Base-by-base conservation (phyloP, 2,888 invertebrate species). In the Herminia tarsipennalis region DNA sequence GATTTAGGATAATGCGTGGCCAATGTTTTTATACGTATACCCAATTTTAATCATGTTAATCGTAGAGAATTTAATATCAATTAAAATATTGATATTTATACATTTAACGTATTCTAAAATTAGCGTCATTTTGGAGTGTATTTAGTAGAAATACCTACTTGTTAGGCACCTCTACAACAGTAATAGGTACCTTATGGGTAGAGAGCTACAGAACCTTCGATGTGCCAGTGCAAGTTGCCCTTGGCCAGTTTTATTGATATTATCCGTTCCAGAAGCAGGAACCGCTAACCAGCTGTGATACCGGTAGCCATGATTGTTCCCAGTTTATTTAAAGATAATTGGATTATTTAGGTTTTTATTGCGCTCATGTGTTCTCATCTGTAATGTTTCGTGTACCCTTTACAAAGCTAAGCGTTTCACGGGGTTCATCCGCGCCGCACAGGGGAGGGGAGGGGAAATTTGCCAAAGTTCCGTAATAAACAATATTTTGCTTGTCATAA, bases 401-500 rank as follows among this genome's bases (percentile, higher is more conserved):
- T 53, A 58, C 65, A 65, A 29, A 52, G 56, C 53, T 48, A 52
- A 40, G 47, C 44, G 49, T 56, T 69, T 66, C 70, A 58, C 45
- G 49, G 45, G 45, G 62, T 59, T 54, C 50, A 64, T 56, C 60
- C 42, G 30, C 33, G 16, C 14, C 18, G 21, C 14, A 16, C 10
- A n/a, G 5, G 10, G 20, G 21, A 14, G 21, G 13, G 5, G 3
- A 32, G 24, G 27, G 37, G 51, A 49, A 58, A 59, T 62, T 57
- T 33, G 33, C 56, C 55, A 63, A 74, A 78, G 66, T 76, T 73
- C 51, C 41, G 55, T 70, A 73, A 76, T 78, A 76, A 76, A 78
- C 75, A 77, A 74, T 75, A 77, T 74, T 68, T 68, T 65, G 66
- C 66, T 71, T 70, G 77, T 74, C 78, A 73, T 73, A 73, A 72